Conservation (phyloP, 2,113 vertebrate species). For the Mastomys coucha region DNA sequence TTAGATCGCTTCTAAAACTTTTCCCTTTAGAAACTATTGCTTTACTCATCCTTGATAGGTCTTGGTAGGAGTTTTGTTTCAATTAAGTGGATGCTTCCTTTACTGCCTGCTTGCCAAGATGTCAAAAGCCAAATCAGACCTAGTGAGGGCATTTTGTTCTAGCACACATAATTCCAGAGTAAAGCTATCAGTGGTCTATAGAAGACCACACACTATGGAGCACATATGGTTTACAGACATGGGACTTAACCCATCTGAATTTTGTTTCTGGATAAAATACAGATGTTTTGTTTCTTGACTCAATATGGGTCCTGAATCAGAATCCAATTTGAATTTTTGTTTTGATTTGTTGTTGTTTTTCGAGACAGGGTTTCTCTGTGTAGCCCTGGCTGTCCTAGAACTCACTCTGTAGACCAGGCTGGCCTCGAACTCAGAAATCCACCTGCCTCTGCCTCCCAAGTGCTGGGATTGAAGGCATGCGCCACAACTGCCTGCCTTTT, state of each 20-base stretch:
- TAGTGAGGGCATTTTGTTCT: background rate
- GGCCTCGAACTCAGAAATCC: too few relatives aligned
- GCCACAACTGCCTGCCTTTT: too few relatives aligned
- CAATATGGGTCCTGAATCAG: background rate
- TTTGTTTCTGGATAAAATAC: conserved; percentile 37
- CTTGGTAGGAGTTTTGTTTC: background rate
- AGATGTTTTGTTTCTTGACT: conserved; percentile 40
- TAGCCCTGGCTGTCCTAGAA: too few relatives aligned
- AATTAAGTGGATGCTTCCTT: background rate
- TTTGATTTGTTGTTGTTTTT: too few relatives aligned
- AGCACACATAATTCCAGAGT: background rate
- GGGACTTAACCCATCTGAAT: background rate
- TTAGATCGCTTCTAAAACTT: conserved; percentile 23
- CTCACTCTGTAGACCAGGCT: too few relatives aligned
- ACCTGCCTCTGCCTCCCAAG: too few relatives aligned
- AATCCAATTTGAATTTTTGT: conserved; percentile 36
- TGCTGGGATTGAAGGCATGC: too few relatives aligned
- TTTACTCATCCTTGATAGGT: background rate
- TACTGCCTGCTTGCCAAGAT: conserved; percentile 16
- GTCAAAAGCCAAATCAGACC: conserved; percentile 46
- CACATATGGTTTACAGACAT: background rate
- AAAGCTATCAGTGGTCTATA: background rate
- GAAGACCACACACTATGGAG: background rate
- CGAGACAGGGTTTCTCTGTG: too few relatives aligned
- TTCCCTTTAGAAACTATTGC: background rate